Evolutionary conservation across 2,888 invertebrate genomes (phyloP).

Genomic region (Andricus curvator): DNA sequence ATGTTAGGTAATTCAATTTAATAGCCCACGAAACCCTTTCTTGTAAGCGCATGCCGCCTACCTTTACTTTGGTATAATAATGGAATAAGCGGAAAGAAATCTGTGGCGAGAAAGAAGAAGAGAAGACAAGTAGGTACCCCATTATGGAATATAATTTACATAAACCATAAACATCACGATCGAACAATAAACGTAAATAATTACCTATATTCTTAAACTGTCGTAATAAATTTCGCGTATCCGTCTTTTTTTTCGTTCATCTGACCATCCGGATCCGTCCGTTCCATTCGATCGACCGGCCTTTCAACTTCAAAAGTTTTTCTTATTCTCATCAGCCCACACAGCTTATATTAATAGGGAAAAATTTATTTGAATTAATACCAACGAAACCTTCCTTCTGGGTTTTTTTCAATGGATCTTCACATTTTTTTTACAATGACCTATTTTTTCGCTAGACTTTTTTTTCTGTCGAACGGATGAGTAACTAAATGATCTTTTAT

Average conservation of each 20-base stretch:
- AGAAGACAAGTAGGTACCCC: conserved; percentile 49
- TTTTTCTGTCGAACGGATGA: too few relatives aligned
- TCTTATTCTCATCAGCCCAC: conserved; percentile 39
- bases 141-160: conserved; percentile 65
- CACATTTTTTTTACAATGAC: too few relatives aligned
- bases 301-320: conserved; percentile 5
- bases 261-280: neutral
- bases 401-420: too few relatives aligned
- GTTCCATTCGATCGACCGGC: neutral
- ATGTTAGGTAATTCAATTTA: too few relatives aligned
- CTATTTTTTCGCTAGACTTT: too few relatives aligned
- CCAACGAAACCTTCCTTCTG: too few relatives aligned
- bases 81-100: conserved; percentile 38
- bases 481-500: too few relatives aligned
- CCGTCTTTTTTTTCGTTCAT: conserved; percentile 50
- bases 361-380: too few relatives aligned
- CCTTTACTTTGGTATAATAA: conserved; percentile 15
- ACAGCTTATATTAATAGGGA: conserved; percentile 2
- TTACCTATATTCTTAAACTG: conserved; percentile 66
- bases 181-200: conserved; percentile 68
- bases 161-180: conserved; percentile 67
- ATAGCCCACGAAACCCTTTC: too few relatives aligned
- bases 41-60: too few relatives aligned
- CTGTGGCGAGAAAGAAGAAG: conserved; percentile 30
- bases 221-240: conserved; percentile 66